Base-by-base conservation (phyloP, 2,797 vertebrate species). In the Cirrhinus mrigala region DNA sequence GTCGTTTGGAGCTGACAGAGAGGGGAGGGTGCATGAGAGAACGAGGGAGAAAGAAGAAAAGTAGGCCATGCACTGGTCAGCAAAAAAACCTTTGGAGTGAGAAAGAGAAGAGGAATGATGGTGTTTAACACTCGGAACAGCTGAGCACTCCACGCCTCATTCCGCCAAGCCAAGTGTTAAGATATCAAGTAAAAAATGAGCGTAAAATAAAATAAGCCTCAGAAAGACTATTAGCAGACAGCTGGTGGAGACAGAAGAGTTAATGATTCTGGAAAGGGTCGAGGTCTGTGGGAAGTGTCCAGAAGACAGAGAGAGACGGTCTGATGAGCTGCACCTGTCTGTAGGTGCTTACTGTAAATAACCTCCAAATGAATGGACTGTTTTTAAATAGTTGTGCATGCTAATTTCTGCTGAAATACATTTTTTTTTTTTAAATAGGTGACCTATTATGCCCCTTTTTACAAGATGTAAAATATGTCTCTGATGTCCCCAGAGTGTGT, bases 111-210 rank as follows among this genome's bases (percentile, higher is more conserved):
- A 60, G 81, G 83, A 86, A 85, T 87, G 80, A 85, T n/a, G 75
- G 54, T 74, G 44, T 69, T 60, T 85, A 86, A 89, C 88, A 89
- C 69, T 80, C 44, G 24, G 37, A 90, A 88, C 85, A 90, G 87
- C 87, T 90, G 90, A 86, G 79, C 14, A 44, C 77, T 90, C 86
- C 87, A 86, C 70, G 54, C 84, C 83, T 86, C 79, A 29, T 33
- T 84, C 58, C 29, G 18, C 22, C 20, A 81, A 88, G 87, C 80
- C 88, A 89, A 85, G 64, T 86, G 46, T 80, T 70, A 85, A 58
- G 75, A 69, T 60, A 77, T 75, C 56, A 79, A 85, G 66, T 81
- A 69, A 88, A 87, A 85, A 85, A 83, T 24, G 4, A 50, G 22
- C 3, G 16, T 80, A 44, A 82, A 70, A 74, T 48, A 86, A 86